A percentile compares a stretch with the other conserved stretches of the same genome.
phyloP scores from a whole-genome alignment of 2,113 vertebrate species.

The Apus apus region DNA sequence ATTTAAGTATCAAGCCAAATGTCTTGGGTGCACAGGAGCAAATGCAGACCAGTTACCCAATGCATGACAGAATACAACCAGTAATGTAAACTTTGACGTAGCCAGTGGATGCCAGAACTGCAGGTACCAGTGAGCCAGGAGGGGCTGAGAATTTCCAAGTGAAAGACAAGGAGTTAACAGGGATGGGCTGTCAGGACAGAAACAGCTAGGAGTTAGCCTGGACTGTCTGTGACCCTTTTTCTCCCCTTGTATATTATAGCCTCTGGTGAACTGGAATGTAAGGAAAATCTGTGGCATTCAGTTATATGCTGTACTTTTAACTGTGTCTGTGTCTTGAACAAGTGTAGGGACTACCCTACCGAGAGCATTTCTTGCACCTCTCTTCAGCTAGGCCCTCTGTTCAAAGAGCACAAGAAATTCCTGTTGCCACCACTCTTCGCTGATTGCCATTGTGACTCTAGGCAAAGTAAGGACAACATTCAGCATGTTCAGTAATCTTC shows the following conservation, averaged over 20 bases:
- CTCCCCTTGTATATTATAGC: conserved; percentile 79
- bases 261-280: conserved; percentile 82
- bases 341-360: rapidly evolving
- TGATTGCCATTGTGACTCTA: not conserved
- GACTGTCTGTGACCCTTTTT: conserved; percentile 81
- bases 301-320: conserved; percentile 82
- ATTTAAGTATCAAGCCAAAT: not conserved
- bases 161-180: conserved; percentile 79
- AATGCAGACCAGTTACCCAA: not conserved
- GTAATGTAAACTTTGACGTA: not conserved
- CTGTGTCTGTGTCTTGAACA: conserved; percentile 78
- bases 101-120: conserved; percentile 78
- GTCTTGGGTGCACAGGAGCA: not conserved
- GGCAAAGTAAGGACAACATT: not conserved
- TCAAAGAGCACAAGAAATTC: conserved; percentile 81
- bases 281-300: conserved; percentile 86
- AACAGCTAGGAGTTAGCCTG: conserved; percentile 85
- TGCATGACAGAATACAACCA: not conserved
- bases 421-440: conserved; percentile 51
- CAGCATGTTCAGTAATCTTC: not conserved
- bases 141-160: conserved; percentile 82
- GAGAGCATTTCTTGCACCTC: conserved; percentile 75
- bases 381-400: conserved; percentile 77
- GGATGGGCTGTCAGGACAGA: conserved; percentile 81
- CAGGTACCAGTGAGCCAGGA: conserved; percentile 82